phyloP scores from a whole-genome alignment of 2,797 vertebrate species.

The Bufotes viridis region DNA sequence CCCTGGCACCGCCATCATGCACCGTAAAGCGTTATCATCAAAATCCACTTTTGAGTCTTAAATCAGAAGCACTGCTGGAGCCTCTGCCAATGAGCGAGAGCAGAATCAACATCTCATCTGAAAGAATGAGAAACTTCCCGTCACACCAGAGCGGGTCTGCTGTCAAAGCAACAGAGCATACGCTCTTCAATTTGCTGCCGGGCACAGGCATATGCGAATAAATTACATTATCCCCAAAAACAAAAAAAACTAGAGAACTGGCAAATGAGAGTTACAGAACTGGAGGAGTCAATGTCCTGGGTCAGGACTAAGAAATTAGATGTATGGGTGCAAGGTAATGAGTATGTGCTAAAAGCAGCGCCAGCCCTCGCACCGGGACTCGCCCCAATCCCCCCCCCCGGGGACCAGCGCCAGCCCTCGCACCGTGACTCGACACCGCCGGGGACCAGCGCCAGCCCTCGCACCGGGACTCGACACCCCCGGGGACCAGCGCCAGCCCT shows the following conservation, averaged over 20 bases:
- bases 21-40: constrained; percentile 10
- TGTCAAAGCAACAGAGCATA: neutral
- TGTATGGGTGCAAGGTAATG: neutral
- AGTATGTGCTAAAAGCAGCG: neutral
- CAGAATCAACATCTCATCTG: neutral
- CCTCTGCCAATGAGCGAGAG: neutral
- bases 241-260: neutral
- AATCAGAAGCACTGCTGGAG: neutral
- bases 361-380: too few relatives aligned
- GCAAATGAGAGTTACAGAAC: neutral
- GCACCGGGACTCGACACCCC: too few relatives aligned
- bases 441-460: too few relatives aligned
- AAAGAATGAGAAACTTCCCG: neutral
- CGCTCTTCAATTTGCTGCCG: neutral
- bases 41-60: constrained; percentile 20
- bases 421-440: too few relatives aligned
- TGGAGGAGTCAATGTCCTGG: neutral
- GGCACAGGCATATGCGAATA: neutral
- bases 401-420: too few relatives aligned
- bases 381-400: too few relatives aligned
- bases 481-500: too few relatives aligned
- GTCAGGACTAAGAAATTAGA: neutral
- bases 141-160: constrained; percentile 7
- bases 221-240: neutral
- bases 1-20: neutral